Evolutionary conservation across 53 echinoderm and acorn worm genomes (phyloP).

Genomic region (Paelopatides confundens): DNA sequence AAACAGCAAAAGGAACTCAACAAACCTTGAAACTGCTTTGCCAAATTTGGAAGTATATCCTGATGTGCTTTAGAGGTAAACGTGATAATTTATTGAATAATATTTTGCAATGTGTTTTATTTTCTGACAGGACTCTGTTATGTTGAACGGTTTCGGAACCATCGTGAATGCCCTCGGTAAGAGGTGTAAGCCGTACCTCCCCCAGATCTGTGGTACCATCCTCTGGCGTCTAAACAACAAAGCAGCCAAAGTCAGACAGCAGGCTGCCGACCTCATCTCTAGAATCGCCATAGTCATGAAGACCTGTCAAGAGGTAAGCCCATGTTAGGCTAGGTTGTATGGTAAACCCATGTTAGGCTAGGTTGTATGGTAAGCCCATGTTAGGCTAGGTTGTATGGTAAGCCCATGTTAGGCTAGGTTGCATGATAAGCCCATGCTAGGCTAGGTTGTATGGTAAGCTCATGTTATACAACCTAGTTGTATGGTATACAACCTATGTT

Average conservation of each 20-base stretch:
- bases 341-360: too few species aligned
- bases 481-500: neutral
- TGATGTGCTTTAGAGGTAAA: too few species aligned
- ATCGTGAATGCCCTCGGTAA: constrained; percentile 97
- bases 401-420: too few species aligned
- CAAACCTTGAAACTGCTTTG: too few species aligned
- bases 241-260: constrained; percentile 96
- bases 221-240: constrained; percentile 99
- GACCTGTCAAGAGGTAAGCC: constrained; percentile 93
- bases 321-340: neutral
- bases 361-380: too few species aligned
- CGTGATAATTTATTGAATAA: too few species aligned
- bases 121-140: constrained; percentile 90
- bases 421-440: too few species aligned
- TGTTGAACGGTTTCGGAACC: constrained; percentile 99
- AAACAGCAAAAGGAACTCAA: constrained; percentile 62
- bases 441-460: too few species aligned
- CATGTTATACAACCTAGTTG: too few species aligned
- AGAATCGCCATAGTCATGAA: constrained; percentile 99
- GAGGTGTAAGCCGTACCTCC: constrained; percentile 95
- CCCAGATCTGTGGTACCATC: constrained; percentile 99
- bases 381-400: too few species aligned
- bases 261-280: constrained; percentile 99
- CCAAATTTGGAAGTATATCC: too few species aligned
- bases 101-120: too few species aligned